Conservation (phyloP, 2,797 vertebrate species). For the Onychomys leucogaster region DNA sequence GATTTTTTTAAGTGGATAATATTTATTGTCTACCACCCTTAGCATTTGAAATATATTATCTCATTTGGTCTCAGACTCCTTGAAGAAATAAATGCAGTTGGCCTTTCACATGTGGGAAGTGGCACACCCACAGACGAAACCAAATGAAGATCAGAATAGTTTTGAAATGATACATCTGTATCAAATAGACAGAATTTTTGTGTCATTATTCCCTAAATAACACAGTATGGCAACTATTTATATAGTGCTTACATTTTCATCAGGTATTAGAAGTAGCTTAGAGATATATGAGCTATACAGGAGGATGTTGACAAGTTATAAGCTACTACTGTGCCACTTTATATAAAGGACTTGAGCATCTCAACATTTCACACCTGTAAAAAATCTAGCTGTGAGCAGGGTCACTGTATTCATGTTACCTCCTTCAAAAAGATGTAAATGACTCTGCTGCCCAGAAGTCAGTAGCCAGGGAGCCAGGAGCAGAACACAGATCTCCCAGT, state of each 20-base stretch:
- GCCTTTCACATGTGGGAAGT: neutral
- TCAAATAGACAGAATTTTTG: neutral
- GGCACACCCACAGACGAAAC: too few species aligned
- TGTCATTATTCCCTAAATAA: neutral
- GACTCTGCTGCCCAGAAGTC: neutral
- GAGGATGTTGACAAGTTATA: neutral
- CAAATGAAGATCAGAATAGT: neutral
- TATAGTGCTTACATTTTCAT: neutral
- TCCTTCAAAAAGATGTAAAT: neutral
- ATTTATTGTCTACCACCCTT: neutral
- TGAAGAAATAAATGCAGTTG: neutral
- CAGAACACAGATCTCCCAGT: neutral
- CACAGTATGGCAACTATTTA: neutral
- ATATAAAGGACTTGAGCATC: neutral
- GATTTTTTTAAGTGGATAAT: neutral
- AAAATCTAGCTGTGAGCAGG: neutral
- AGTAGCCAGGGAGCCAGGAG: neutral
- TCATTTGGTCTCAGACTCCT: neutral
- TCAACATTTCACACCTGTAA: neutral
- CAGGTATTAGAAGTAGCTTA: neutral
- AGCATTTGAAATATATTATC: slow-evolving; percentile 28
- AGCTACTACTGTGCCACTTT: neutral
- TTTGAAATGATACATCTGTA: neutral
- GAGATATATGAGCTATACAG: neutral
- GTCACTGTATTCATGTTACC: neutral